A percentile compares a stretch with the other conserved stretches of the same genome.
Evolutionary conservation across 1,140 invertebrate species (phyloP).

Genomic region (Nymphalis io): DNA sequence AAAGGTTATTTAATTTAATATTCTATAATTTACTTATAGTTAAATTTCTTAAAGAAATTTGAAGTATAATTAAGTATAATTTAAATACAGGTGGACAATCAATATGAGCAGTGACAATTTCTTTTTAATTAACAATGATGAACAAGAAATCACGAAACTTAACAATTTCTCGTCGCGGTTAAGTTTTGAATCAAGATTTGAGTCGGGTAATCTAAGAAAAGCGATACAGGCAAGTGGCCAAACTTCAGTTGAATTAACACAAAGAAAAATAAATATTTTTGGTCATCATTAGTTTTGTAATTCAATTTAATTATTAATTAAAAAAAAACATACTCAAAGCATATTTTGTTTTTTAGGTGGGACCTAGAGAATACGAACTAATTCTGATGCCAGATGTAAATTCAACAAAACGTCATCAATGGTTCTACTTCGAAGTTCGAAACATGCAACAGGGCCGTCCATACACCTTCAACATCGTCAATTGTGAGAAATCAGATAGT

Average conservation of each 20-base stretch:
- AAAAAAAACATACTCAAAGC: no score
- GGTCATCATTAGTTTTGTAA: no score
- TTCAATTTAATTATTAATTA: no score
- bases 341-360: conserved; percentile 80
- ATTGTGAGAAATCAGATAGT: conserved; percentile 94
- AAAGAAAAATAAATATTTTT: no score
- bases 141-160: conserved; percentile 81
- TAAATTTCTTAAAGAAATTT: no score
- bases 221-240: conserved; percentile 86
- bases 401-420: conserved; percentile 89
- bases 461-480: conserved; percentile 95
- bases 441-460: conserved; percentile 87
- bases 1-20: conserved; percentile 58
- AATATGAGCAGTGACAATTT: conserved; percentile 58
- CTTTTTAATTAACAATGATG: conserved; percentile 82
- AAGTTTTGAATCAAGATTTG: conserved; percentile 93
- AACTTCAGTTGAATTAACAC: no score
- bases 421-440: conserved; percentile 96
- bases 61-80: no score
- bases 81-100: conserved; percentile 19
- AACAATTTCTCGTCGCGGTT: conserved; percentile 81
- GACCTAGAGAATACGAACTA: conserved; percentile 90
- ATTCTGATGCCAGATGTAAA: conserved; percentile 94
- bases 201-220: conserved; percentile 94
- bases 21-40: no score